Percentiles rank a stretch among this genome's conserved stretches.
phyloP scores from a whole-genome alignment of 2,797 vertebrate species.

The Rhabdophis nuchalis region DNA sequence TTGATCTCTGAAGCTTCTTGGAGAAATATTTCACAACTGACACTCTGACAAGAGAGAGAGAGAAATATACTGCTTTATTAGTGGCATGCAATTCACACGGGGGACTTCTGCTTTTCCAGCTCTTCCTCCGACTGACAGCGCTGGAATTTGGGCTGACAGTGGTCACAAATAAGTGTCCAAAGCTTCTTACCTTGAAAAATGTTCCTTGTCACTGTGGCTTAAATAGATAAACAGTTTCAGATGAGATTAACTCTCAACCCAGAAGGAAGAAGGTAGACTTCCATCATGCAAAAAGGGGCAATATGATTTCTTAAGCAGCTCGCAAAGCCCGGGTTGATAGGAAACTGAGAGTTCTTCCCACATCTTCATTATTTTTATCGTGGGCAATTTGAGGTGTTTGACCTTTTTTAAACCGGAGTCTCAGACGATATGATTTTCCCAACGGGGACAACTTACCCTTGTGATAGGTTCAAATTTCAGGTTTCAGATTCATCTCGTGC shows the following conservation, averaged over 20 bases:
- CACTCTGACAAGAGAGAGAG: slow-evolving; percentile 48
- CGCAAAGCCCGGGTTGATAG: not conserved
- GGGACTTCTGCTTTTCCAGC: slow-evolving; percentile 16
- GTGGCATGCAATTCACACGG: slow-evolving; percentile 33
- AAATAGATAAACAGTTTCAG: slow-evolving; percentile 52
- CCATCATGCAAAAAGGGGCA: slow-evolving; percentile 27
- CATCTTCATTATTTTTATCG: not conserved
- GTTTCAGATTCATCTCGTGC: slow-evolving; percentile 25
- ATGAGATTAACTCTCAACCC: slow-evolving; percentile 42
- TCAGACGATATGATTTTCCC: slow-evolving; percentile 1
- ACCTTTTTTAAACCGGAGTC: slow-evolving; percentile 23
- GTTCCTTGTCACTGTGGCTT: slow-evolving; percentile 40
- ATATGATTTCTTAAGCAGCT: slow-evolving; percentile 10
- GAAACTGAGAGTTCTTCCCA: not conserved
- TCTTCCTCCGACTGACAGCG: slow-evolving; percentile 6
- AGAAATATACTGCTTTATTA: slow-evolving; percentile 32
- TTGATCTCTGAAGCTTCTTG: slow-evolving; percentile 5
- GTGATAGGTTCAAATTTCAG: slow-evolving; percentile 32
- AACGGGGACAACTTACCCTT: not conserved
- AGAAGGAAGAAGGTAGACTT: slow-evolving; percentile 26
- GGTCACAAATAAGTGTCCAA: slow-evolving; percentile 43
- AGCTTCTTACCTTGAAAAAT: slow-evolving; percentile 36
- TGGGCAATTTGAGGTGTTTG: slow-evolving; percentile 12
- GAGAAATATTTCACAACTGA: slow-evolving; percentile 41
- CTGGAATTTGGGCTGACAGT: slow-evolving; percentile 38